Percentiles rank a stretch among this genome's conserved stretches.
Conservation (phyloP, 2,888 invertebrate species). For the Cylloceria caligata region DNA sequence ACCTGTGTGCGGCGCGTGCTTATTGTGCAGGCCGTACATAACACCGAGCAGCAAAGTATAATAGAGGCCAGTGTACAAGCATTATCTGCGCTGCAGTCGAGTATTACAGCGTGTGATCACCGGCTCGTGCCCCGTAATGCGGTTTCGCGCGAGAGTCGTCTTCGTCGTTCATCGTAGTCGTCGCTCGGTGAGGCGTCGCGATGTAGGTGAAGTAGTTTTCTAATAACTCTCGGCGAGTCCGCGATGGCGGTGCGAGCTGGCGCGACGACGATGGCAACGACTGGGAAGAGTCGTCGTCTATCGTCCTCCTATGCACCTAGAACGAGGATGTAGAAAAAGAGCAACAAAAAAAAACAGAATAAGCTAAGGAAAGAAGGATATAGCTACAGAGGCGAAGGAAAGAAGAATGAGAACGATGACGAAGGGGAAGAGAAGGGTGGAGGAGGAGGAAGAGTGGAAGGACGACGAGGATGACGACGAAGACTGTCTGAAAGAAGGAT, state of each 20-base stretch:
- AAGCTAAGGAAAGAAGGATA: slow-evolving; percentile 4
- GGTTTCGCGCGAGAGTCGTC: slow-evolving; percentile 63
- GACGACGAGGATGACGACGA: background rate
- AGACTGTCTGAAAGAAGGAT: slow-evolving; percentile 26
- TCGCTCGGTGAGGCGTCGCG: slow-evolving; percentile 59
- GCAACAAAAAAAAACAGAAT: background rate
- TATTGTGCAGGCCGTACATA: slow-evolving; percentile 63
- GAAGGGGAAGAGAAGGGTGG: slow-evolving; percentile 17
- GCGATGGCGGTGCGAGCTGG: slow-evolving; percentile 53
- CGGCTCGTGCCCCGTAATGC: slow-evolving; percentile 56
- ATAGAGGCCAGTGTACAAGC: slow-evolving; percentile 40
- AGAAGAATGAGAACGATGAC: too few relatives aligned
- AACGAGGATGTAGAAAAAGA: background rate
- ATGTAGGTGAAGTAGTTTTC: slow-evolving; percentile 78
- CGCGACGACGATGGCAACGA: slow-evolving; percentile 26
- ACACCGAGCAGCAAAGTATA: slow-evolving; percentile 58
- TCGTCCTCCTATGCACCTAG: background rate
- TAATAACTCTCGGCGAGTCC: slow-evolving; percentile 70
- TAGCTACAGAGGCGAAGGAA: too few relatives aligned
- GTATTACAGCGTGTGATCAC: background rate
- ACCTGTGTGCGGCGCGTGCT: slow-evolving; percentile 52
- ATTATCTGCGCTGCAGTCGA: slow-evolving; percentile 36
- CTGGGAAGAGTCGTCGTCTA: background rate
- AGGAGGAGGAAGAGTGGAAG: slow-evolving; percentile 33
- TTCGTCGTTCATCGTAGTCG: slow-evolving; percentile 46